Evolutionary conservation across 1,140 invertebrate species (phyloP).

Genomic region (Carcinoscorpius rotundicauda): DNA sequence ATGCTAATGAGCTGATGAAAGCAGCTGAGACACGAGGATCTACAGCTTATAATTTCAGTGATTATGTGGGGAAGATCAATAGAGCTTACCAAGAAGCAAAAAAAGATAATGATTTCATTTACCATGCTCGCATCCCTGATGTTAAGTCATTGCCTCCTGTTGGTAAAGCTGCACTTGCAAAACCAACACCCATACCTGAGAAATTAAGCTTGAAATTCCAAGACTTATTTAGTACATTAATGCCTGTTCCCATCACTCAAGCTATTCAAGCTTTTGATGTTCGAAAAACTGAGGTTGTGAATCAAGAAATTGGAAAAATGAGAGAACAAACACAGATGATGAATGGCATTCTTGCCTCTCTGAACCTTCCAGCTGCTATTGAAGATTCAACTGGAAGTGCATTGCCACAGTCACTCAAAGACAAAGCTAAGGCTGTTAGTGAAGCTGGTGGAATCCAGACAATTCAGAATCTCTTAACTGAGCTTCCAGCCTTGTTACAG

Average conservation of each 20-base stretch:
- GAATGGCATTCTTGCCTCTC: constrained; percentile 77
- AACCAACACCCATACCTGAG: constrained; percentile 53
- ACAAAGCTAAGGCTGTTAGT: constrained; percentile 64
- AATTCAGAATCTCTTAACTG: constrained; percentile 48
- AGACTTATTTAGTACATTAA: constrained; percentile 78
- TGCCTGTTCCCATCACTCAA: constrained; percentile 81
- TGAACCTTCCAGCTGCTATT: constrained; percentile 94
- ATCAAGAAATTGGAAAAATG: constrained; percentile 54
- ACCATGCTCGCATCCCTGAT: constrained; percentile 90
- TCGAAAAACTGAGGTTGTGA: constrained; percentile 65
- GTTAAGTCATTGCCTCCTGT: constrained; percentile 59
- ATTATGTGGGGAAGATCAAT: constrained; percentile 56
- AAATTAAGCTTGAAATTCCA: constrained; percentile 50
- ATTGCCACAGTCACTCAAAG: constrained; percentile 74
- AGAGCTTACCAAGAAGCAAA: constrained; percentile 62
- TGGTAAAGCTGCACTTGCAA: constrained; percentile 65
- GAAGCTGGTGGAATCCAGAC: constrained; percentile 46
- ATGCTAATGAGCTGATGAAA: constrained; percentile 23
- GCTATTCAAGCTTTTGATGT: constrained; percentile 70
- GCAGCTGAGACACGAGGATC: constrained; percentile 18
- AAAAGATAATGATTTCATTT: constrained; percentile 98
- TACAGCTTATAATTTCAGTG: constrained; percentile 25
- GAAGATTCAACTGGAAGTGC: constrained; percentile 66
- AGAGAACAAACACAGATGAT: constrained; percentile 79
- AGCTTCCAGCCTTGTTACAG: constrained; percentile 78